A percentile compares a stretch with the other conserved stretches of the same genome.
These are phyloP conservation scores for Caerostris darwini DNA, from an alignment of 1,140 invertebrate genomes.

Conservation along the genomic window DNA sequence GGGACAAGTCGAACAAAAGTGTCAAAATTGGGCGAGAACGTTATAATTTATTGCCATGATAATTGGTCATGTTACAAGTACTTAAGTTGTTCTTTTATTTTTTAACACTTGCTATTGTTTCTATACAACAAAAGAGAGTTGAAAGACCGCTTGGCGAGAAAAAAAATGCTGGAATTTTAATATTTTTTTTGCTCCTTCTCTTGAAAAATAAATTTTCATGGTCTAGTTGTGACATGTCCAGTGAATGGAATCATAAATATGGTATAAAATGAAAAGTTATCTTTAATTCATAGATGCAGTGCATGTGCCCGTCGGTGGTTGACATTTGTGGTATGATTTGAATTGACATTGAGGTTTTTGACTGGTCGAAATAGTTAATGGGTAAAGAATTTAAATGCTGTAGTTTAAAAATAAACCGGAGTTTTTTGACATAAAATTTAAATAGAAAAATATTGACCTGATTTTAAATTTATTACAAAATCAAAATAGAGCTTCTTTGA, in stretches of 20 bases:
- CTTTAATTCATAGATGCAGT: not conserved
- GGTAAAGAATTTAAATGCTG: no score
- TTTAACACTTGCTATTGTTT: not conserved
- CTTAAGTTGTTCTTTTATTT: not conserved
- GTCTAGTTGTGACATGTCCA: not conserved
- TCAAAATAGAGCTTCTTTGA: no score
- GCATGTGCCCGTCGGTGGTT: not conserved
- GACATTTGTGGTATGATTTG: not conserved
- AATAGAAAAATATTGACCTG: not conserved
- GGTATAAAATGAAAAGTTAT: not conserved
- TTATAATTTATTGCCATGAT: conserved; percentile 27
- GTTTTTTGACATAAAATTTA: not conserved
- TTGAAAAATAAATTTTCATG: not conserved
- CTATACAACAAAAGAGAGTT: not conserved
- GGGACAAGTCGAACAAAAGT: not conserved
- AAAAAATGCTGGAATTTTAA: not conserved
- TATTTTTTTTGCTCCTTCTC: not conserved
- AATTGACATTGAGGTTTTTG: not conserved
- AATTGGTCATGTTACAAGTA: not conserved
- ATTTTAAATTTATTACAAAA: not conserved
- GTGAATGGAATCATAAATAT: not conserved
- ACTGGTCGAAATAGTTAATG: not conserved
- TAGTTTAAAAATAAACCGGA: not conserved
- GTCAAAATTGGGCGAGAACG: not conserved
- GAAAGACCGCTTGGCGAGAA: not conserved